Conservation (phyloP, 2,113 vertebrate species). For the Triplophysa dalaica region DNA sequence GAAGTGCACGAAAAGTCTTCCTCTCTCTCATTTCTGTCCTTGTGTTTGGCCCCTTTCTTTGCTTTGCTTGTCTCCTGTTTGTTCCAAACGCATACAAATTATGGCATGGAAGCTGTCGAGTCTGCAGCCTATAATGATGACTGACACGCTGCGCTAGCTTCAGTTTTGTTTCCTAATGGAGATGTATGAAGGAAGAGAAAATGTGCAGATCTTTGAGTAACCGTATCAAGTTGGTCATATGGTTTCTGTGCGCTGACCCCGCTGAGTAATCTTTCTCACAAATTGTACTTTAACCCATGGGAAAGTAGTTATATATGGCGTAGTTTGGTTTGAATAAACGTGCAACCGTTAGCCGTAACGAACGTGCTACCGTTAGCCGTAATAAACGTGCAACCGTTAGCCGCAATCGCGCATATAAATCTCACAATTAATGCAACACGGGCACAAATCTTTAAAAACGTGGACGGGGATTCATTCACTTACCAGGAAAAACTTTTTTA, state of each 20-base stretch:
- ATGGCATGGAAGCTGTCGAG: not conserved
- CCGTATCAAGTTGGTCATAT: not conserved
- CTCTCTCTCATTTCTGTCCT: not conserved
- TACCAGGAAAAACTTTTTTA: too few species aligned
- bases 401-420: too few species aligned
- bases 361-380: too few species aligned
- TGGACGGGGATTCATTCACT: too few species aligned
- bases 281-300: too few species aligned
- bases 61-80: not conserved
- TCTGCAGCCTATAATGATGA: not conserved
- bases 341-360: too few species aligned
- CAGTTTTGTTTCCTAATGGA: not conserved
- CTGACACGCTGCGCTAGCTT: not conserved
- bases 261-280: too few species aligned
- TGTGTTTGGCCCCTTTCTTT: conserved; percentile 20
- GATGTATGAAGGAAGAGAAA: conserved; percentile 17
- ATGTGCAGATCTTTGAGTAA: conserved; percentile 15
- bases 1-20: conserved; percentile 16
- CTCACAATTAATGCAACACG: too few species aligned
- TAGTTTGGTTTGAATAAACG: too few species aligned
- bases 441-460: too few species aligned
- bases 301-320: too few species aligned
- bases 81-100: conserved; percentile 13
- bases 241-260: not conserved
- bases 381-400: too few species aligned